phyloP scores from a whole-genome alignment of 2,797 vertebrate species.

The Sciaenops ocellatus region DNA sequence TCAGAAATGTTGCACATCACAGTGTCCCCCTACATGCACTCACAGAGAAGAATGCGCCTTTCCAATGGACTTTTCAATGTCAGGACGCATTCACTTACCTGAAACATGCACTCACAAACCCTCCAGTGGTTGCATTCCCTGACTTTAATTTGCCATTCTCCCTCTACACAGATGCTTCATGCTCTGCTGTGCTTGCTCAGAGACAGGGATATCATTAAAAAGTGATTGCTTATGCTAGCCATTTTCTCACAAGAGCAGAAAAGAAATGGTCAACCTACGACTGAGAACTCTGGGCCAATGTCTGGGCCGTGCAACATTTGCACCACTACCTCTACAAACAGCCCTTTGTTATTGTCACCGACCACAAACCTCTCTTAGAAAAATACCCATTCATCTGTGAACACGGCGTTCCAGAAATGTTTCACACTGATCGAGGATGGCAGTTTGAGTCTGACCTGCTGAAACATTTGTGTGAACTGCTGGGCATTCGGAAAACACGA shows the following conservation, averaged over 20 bases:
- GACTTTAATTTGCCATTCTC: constrained; percentile 7
- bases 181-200: constrained; percentile 8
- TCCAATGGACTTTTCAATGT: constrained; percentile 5
- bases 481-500: constrained; percentile 36
- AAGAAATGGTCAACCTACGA: constrained; percentile 38
- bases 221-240: constrained; percentile 13
- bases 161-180: constrained; percentile 8
- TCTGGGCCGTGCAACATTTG: constrained; percentile 15
- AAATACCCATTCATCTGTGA: constrained; percentile 38
- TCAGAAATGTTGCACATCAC: constrained; percentile 31
- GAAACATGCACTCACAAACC: constrained; percentile 23
- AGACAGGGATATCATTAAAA: neutral
- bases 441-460: constrained; percentile 45
- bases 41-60: neutral
- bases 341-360: constrained; percentile 44
- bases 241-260: constrained; percentile 22
- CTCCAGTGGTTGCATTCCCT: neutral
- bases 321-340: constrained; percentile 32
- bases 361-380: constrained; percentile 44
- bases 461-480: constrained; percentile 27
- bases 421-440: constrained; percentile 43
- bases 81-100: constrained; percentile 23
- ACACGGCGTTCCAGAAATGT: constrained; percentile 38
- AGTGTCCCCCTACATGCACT: constrained; percentile 20
- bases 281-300: constrained; percentile 38